These are phyloP conservation scores for Alethe castanea DNA, from an alignment of 2,113 vertebrate genomes.

Conservation along the genomic window DNA sequence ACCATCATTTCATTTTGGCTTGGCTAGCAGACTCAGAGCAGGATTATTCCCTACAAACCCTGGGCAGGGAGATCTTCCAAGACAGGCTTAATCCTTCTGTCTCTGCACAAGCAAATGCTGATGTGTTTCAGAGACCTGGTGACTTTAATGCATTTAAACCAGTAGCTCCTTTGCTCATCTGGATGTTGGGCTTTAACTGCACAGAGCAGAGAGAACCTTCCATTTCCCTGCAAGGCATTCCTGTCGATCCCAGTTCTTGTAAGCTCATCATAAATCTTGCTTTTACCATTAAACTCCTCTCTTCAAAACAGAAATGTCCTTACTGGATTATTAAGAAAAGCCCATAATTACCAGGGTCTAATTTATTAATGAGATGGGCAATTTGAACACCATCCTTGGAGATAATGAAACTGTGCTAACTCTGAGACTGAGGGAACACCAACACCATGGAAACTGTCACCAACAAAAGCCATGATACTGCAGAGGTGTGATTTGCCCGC, in stretches of 20 bases:
- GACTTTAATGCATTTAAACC: background rate
- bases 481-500: background rate
- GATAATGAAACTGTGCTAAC: background rate
- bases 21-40: background rate
- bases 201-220: background rate
- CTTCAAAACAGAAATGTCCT: background rate
- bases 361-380: background rate
- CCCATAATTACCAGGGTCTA: background rate
- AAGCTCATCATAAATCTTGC: background rate
- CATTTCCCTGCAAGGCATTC: background rate
- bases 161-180: background rate
- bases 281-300: background rate
- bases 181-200: background rate
- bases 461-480: background rate
- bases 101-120: background rate
- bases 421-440: background rate
- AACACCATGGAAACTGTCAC: constrained; percentile 4
- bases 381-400: background rate
- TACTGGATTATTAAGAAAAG: constrained; percentile 8
- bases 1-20: background rate
- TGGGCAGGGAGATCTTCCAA: background rate
- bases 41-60: background rate
- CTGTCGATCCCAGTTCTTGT: background rate
- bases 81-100: background rate
- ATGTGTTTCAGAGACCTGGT: background rate